Conservation (phyloP, 1,140 invertebrate species). For the Drosophila bipectinata region DNA sequence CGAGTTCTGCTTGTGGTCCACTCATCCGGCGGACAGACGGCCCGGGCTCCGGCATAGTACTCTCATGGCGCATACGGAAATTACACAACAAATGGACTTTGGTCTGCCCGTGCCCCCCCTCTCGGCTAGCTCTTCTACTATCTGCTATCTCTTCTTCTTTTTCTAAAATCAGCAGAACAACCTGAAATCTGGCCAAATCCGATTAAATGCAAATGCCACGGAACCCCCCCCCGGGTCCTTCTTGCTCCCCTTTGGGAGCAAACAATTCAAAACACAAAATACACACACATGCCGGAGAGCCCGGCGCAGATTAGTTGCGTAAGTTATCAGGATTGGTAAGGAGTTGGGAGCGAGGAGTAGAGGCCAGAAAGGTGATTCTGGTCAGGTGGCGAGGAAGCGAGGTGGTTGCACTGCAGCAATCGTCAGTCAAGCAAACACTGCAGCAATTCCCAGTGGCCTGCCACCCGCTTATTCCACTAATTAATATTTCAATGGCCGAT, state of each 20-base stretch:
- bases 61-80: slow-evolving; percentile 33
- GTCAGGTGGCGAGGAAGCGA: background rate
- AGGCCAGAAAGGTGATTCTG: slow-evolving; percentile 17
- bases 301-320: slow-evolving; percentile 74
- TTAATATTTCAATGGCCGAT: slow-evolving; percentile 74
- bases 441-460: slow-evolving; percentile 57
- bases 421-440: slow-evolving; percentile 64
- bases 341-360: slow-evolving; percentile 2
- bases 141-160: slow-evolving; percentile 31
- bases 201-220: slow-evolving; percentile 75
- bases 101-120: slow-evolving; percentile 17
- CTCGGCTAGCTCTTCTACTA: background rate
- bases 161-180: slow-evolving; percentile 53
- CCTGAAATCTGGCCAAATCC: slow-evolving; percentile 79
- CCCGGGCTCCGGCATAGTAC: slow-evolving; percentile 8
- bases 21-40: slow-evolving; percentile 24
- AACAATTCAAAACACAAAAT: slow-evolving; percentile 5
- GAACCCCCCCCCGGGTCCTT: slow-evolving; percentile 14
- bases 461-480: slow-evolving; percentile 53
- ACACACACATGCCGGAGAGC: slow-evolving; percentile 23
- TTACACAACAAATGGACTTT: slow-evolving; percentile 77
- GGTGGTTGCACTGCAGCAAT: slow-evolving; percentile 68
- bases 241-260: background rate
- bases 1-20: slow-evolving; percentile 55
- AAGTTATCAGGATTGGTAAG: slow-evolving; percentile 61